phyloP scores from a whole-genome alignment of 2,113 vertebrate species.

The Rhipidura dahli region DNA sequence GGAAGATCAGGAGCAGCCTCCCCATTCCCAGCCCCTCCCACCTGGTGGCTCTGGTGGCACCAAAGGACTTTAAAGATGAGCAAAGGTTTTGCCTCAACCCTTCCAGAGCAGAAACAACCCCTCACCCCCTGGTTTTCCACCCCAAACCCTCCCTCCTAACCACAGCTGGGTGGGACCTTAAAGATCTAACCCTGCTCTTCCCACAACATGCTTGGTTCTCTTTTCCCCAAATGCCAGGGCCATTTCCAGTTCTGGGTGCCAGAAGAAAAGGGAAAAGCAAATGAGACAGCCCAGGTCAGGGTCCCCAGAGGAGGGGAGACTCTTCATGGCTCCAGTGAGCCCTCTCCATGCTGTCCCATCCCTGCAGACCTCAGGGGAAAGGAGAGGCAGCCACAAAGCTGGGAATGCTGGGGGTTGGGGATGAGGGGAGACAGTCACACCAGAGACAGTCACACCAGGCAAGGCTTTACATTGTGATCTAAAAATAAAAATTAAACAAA shows the following conservation, averaged over 20 bases:
- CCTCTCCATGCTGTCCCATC: not conserved
- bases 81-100: not conserved
- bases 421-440: not conserved
- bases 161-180: not conserved
- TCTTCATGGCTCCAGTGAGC: not conserved
- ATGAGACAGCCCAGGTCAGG: too few relatives aligned
- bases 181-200: not conserved
- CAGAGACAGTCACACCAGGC: not conserved
- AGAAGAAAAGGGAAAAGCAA: not conserved
- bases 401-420: not conserved
- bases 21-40: not conserved
- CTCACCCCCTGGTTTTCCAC: not conserved
- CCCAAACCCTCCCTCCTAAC: not conserved
- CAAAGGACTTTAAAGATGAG: not conserved
- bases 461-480: not conserved
- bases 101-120: not conserved
- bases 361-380: not conserved
- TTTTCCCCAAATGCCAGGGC: not conserved
- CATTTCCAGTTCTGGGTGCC: not conserved
- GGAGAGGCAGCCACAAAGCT: not conserved
- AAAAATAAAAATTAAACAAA: not conserved
- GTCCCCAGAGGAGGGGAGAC: not conserved
- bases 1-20: not conserved
- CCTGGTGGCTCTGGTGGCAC: not conserved
- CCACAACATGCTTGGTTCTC: fast-evolving